Evolutionary conservation across 2,113 vertebrate species (phyloP).

Genomic region (Pycnonotus jocosus): DNA sequence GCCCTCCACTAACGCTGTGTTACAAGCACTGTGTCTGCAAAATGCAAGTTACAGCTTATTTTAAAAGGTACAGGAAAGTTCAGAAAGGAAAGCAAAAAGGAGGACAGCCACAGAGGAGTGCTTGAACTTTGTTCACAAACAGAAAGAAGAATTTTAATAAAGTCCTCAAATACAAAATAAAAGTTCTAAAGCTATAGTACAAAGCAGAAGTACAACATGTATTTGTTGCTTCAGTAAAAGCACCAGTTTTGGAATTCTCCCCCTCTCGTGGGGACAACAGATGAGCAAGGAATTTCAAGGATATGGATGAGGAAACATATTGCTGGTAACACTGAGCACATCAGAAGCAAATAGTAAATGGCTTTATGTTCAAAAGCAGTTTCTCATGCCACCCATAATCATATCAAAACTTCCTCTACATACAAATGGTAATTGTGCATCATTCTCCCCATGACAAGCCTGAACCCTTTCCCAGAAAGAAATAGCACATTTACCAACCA

Average conservation of each 20-base stretch:
- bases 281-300: slow-evolving; percentile 13
- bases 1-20: background rate
- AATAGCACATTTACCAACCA: background rate
- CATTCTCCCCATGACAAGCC: background rate
- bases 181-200: background rate
- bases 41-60: background rate
- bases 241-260: background rate
- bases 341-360: background rate
- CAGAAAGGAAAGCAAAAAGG: background rate
- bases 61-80: background rate
- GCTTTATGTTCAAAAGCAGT: background rate
- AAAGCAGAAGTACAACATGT: background rate
- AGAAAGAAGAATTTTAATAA: background rate
- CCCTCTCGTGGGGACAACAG: background rate
- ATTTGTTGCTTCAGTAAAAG: background rate
- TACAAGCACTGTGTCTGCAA: background rate
- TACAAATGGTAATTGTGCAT: background rate
- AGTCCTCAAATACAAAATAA: background rate
- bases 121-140: background rate
- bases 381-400: background rate
- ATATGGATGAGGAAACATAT: background rate
- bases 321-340: background rate
- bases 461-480: background rate
- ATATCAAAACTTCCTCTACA: background rate
- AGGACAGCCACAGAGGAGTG: background rate